A percentile compares a stretch with the other conserved stretches of the same genome.
Conservation (phyloP, 2,797 vertebrate genomes). For the Pogoniulus pusillus region DNA sequence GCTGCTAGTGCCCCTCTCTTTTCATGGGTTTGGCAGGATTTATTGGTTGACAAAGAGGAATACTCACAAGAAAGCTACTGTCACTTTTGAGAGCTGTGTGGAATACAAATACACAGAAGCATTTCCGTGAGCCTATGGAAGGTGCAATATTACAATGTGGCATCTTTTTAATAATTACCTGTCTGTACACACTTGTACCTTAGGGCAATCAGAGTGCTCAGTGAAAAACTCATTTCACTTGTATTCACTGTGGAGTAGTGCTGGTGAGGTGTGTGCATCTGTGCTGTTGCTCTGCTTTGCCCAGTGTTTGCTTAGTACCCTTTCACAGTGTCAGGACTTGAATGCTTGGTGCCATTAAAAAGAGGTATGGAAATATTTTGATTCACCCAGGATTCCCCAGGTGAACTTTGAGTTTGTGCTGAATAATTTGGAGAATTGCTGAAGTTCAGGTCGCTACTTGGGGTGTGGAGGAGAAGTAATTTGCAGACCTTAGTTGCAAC, state of each 20-base stretch:
- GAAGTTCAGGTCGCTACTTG: neutral
- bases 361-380: neutral
- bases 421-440: neutral
- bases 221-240: neutral
- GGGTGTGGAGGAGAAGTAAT: neutral
- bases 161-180: neutral
- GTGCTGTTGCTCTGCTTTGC: neutral
- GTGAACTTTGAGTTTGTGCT: neutral
- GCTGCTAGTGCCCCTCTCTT: neutral
- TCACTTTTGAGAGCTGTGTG: neutral
- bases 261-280: neutral
- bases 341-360: neutral
- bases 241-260: neutral
- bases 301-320: accelerated
- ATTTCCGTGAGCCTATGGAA: neutral
- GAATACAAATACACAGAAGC: too few relatives aligned
- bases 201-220: neutral
- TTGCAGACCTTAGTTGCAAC: neutral
- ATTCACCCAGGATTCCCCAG: neutral
- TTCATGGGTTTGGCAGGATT: neutral
- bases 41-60: neutral
- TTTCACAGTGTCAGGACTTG: neutral
- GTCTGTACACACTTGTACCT: neutral
- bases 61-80: neutral
- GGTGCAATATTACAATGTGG: neutral